Evolutionary conservation across 2,888 invertebrate genomes (phyloP).

Genomic region (Amiota mariae): DNA sequence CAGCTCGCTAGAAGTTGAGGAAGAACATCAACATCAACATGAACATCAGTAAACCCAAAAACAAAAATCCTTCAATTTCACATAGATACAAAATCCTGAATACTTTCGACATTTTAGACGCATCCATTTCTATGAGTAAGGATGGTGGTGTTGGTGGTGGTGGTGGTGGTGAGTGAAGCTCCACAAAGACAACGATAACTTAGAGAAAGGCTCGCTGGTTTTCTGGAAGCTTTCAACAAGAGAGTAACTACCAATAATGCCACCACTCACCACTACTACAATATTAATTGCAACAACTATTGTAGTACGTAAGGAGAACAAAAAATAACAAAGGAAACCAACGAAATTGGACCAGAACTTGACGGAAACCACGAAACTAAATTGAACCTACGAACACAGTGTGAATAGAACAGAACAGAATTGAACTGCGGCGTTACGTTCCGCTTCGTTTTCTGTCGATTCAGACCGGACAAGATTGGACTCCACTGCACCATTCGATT

Average conservation of each 20-base stretch:
- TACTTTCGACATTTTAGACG: slow-evolving; percentile 16
- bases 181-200: slow-evolving; percentile 15
- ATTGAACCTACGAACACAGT: slow-evolving; percentile 48
- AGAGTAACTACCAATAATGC: neutral
- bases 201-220: neutral
- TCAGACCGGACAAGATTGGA: too few species aligned
- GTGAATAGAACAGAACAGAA: neutral
- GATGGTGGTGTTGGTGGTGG: neutral
- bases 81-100: slow-evolving; percentile 8
- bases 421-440: too few species aligned
- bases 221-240: too few species aligned
- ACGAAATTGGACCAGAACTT: slow-evolving; percentile 49
- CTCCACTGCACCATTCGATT: too few species aligned
- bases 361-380: slow-evolving; percentile 64
- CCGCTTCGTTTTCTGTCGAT: too few species aligned
- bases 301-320: slow-evolving; percentile 16
- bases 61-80: slow-evolving; percentile 24
- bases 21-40: neutral
- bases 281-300: neutral
- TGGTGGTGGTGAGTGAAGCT: neutral
- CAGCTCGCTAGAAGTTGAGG: slow-evolving; percentile 6
- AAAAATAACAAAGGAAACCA: slow-evolving; percentile 22
- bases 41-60: neutral
- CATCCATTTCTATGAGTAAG: neutral
- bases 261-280: neutral